Percentiles rank a stretch among this genome's conserved stretches.
Evolutionary conservation across 1,140 invertebrate species (phyloP).

Genomic region (Drosophila sproati): DNA sequence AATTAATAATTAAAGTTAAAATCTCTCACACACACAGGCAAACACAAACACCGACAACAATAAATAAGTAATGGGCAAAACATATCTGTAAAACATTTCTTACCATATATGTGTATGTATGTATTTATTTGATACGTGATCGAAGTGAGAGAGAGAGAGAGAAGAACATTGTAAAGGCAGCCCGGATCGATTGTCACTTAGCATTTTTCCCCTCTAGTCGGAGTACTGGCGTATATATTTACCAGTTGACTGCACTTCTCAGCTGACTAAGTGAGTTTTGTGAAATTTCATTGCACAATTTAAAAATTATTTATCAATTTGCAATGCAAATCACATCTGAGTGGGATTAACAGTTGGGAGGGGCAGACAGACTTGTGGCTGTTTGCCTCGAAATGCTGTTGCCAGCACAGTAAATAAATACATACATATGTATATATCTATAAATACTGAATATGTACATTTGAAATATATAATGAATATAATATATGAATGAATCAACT

Average conservation of each 20-base stretch:
- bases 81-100: constrained; percentile 44
- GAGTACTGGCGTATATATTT: background rate
- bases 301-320: constrained; percentile 4
- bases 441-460: background rate
- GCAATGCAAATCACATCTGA: background rate
- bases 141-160: background rate
- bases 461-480: constrained; percentile 8
- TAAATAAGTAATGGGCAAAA: constrained; percentile 38
- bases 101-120: constrained; percentile 27
- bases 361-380: background rate
- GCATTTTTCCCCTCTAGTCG: background rate
- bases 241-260: background rate
- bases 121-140: background rate
- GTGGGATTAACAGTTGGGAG: background rate
- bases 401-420: background rate
- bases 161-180: too few species aligned
- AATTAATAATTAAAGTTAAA: background rate
- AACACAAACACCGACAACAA: constrained; percentile 1
- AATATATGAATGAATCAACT: constrained; percentile 29
- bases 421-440: constrained; percentile 4
- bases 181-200: background rate
- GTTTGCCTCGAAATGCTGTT: background rate
- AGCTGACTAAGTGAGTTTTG: background rate
- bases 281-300: constrained; percentile 5
- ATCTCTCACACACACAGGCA: too few species aligned